phyloP scores from a whole-genome alignment of 2,888 invertebrate genomes.

The Lottia gigantea region DNA sequence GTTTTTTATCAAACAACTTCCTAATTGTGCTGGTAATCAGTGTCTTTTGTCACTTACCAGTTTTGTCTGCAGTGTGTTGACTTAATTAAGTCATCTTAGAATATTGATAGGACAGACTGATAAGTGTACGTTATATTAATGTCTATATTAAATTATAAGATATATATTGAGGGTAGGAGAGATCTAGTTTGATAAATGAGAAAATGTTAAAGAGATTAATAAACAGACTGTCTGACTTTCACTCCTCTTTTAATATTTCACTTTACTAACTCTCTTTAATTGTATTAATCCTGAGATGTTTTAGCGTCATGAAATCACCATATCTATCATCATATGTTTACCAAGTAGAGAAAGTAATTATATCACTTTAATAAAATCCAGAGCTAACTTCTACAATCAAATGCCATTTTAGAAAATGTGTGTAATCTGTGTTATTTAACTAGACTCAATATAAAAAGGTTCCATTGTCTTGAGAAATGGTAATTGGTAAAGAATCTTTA shows the following conservation, averaged over 20 bases:
- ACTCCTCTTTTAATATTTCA: slow-evolving; percentile 3
- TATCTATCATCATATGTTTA: slow-evolving; percentile 10
- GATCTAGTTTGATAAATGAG: slow-evolving; percentile 11
- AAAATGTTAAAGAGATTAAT: slow-evolving; percentile 10
- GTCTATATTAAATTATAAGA: slow-evolving; percentile 7
- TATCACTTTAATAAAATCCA: neutral
- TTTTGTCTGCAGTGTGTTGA: slow-evolving; percentile 11
- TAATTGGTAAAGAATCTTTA: too few relatives aligned
- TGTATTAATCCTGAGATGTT: slow-evolving; percentile 9
- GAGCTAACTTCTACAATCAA: slow-evolving; percentile 10
- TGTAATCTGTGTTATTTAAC: neutral
- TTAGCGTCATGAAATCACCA: slow-evolving; percentile 5
- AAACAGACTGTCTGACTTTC: slow-evolving; percentile 11
- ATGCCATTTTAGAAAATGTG: slow-evolving; percentile 8
- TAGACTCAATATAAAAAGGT: too few relatives aligned
- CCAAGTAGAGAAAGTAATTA: slow-evolving; percentile 9
- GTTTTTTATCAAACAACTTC: slow-evolving; percentile 6
- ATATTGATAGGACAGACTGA: slow-evolving; percentile 10
- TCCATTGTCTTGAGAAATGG: too few relatives aligned
- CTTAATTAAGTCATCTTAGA: slow-evolving; percentile 7
- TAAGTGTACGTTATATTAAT: slow-evolving; percentile 8
- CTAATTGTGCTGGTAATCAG: slow-evolving; percentile 11
- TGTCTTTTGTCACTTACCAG: slow-evolving; percentile 7
- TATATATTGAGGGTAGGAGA: neutral
- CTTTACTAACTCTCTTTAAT: slow-evolving; percentile 2